Percentiles rank a stretch among this genome's conserved stretches.
Evolutionary conservation across 2,113 vertebrate species (phyloP).

Genomic region (Platanista minor): DNA sequence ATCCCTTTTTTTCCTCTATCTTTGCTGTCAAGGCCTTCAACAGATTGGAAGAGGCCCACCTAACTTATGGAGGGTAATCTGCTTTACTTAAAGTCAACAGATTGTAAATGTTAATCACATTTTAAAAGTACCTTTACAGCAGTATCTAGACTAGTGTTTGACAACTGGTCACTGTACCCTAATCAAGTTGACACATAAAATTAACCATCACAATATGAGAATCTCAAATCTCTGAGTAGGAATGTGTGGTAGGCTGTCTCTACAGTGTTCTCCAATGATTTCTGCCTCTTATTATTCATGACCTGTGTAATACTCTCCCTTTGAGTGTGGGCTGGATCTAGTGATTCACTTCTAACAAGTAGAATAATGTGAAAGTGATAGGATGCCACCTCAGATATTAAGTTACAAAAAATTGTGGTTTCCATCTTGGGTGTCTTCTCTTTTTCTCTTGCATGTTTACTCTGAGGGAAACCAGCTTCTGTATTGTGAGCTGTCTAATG

Average conservation of each 20-base stretch:
- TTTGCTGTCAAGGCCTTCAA: not conserved
- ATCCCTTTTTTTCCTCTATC: not conserved
- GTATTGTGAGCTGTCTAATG: not conserved
- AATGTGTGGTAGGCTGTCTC: not conserved
- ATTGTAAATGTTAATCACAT: not conserved
- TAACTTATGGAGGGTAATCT: not conserved
- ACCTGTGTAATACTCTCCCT: not conserved
- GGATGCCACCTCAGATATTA: not conserved
- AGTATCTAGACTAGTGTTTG: not conserved
- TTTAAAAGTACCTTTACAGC: not conserved
- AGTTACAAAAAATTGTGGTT: not conserved
- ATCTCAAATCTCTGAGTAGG: not conserved
- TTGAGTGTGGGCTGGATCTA: not conserved
- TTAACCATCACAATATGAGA: not conserved
- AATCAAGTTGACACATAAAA: not conserved
- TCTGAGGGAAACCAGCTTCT: not conserved
- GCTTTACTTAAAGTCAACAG: not conserved
- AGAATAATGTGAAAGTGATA: not conserved
- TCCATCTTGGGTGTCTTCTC: not conserved
- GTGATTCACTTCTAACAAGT: not conserved
- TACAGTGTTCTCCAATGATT: not conserved
- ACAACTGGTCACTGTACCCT: not conserved
- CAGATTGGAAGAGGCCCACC: not conserved
- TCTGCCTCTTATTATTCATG: not conserved
- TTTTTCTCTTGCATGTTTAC: not conserved